Evolutionary conservation across 2,888 invertebrate genomes (phyloP).

Genomic region (Apotomis betuletana): DNA sequence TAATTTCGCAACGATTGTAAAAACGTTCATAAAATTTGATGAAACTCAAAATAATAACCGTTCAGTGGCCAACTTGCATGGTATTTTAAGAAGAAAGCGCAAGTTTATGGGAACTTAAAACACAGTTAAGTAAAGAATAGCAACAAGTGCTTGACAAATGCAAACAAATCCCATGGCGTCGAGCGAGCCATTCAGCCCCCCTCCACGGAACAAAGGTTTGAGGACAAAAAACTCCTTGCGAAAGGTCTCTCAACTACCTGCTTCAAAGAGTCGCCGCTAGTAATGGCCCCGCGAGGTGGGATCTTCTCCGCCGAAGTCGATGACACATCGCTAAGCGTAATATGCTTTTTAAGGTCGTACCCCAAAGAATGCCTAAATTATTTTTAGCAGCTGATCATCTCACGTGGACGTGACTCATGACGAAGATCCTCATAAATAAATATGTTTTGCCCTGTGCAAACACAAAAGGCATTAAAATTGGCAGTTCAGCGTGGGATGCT

Average conservation of each 20-base stretch:
- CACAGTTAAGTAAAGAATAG: constrained; percentile 47
- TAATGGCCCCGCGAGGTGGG: constrained; percentile 54
- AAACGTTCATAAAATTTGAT: constrained; percentile 28
- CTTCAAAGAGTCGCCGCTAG: constrained; percentile 57
- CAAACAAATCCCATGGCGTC: constrained; percentile 56
- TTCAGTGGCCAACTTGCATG: constrained; percentile 36
- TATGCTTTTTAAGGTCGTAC: constrained; percentile 49
- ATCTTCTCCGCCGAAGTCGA: constrained; percentile 55
- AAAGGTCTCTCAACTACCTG: constrained; percentile 75
- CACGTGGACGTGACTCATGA: constrained; percentile 57
- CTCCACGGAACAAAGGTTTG: constrained; percentile 59
- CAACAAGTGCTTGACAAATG: constrained; percentile 61
- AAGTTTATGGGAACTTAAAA: constrained; percentile 39
- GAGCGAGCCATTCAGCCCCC: constrained; percentile 53
- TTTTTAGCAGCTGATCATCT: constrained; percentile 61
- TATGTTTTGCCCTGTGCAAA: constrained; percentile 41
- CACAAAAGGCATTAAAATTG: constrained; percentile 39
- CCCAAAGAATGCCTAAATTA: constrained; percentile 45
- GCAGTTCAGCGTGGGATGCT: constrained; percentile 36
- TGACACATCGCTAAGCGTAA: constrained; percentile 63
- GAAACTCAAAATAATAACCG: constrained; percentile 33
- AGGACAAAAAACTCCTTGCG: constrained; percentile 65
- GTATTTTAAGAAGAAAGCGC: constrained; percentile 38
- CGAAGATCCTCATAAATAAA: constrained; percentile 46
- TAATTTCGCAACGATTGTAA: constrained; percentile 17